Evolutionary conservation across 2,797 vertebrate species (phyloP).

Genomic region (Synanceia verrucosa): DNA sequence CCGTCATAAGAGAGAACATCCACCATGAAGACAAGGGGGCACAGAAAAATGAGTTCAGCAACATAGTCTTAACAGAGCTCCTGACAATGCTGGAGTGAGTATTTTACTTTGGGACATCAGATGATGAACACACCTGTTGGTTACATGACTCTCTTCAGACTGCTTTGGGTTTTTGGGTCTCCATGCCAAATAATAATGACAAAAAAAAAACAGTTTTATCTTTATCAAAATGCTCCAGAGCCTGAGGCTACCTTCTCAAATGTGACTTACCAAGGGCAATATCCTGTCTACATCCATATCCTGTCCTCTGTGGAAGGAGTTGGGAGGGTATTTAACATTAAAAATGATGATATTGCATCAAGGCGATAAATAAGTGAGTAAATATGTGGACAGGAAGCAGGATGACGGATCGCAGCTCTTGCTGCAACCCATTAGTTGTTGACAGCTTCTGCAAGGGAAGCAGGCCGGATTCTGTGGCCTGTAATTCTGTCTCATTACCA

Average conservation of each 20-base stretch:
- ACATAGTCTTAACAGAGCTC: background rate
- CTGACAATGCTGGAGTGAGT: background rate
- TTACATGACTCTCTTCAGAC: background rate
- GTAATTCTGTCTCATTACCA: slow-evolving; percentile 92
- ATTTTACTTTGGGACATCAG: background rate
- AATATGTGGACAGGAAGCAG: slow-evolving; percentile 83
- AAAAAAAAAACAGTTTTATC: background rate
- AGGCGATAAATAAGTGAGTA: slow-evolving; percentile 84
- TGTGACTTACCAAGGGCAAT: slow-evolving; percentile 18
- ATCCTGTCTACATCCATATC: slow-evolving; percentile 28
- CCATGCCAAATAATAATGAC: background rate
- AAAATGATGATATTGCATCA: slow-evolving; percentile 85
- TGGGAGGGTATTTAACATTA: slow-evolving; percentile 70
- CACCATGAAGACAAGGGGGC: slow-evolving; percentile 7
- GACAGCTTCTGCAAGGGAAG: slow-evolving; percentile 83
- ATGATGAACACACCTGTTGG: slow-evolving; percentile 6
- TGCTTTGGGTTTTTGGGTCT: background rate
- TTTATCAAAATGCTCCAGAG: slow-evolving; percentile 13
- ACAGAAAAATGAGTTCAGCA: slow-evolving; percentile 4
- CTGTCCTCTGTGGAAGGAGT: slow-evolving; percentile 34
- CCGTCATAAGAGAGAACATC: slow-evolving; percentile 35
- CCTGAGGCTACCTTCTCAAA: slow-evolving; percentile 1
- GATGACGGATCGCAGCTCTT: slow-evolving; percentile 81
- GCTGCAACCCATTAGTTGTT: slow-evolving; percentile 84
- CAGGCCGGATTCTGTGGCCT: slow-evolving; percentile 79